Evolutionary conservation across 2,797 vertebrate genomes (phyloP), one percentile per base, ranked within the genome.

Genomic region (Lycodopsis pacificus): DNA sequence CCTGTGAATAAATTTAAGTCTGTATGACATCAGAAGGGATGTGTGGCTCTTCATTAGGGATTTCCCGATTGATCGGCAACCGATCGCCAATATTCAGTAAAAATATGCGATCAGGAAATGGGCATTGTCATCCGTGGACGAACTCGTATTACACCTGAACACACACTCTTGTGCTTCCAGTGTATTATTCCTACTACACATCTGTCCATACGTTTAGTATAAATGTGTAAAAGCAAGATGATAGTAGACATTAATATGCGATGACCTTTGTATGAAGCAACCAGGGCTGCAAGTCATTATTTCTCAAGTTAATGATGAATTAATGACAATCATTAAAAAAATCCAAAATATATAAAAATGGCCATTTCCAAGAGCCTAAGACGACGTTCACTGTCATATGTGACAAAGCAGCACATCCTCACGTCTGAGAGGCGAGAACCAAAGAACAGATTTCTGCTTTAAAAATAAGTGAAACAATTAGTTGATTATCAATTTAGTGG

Each of bases 21-120:
- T 62, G 19, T 34, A 19, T 56, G 73, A 77, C 46, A 36, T 71
- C 67, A 79, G 79, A 74, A 38, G 22, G 14, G 44, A 38, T 19
- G 27, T 12, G 51, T 34, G 64, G 3, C 25, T 30, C 53, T 2
- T 27, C 25, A 25, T 27, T 15, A 30, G 53, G 25, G 25, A 12
- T 5, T 9, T 2, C 48, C 20, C 49, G 49, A 30, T 15, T 12
- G 11, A 27, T 27, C 22, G 17, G 46, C 46, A 9, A 7, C 46
- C 46, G 19, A 20, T 19, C 44, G 6, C 0, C 19, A 48, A 48
- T 49, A 53, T 13, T 53, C 49, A 25, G 25, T 30, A 17, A 15
- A 54, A 14, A 54, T 17, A 56, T 30, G 54, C 14, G 10, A 56
- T 32, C 27, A 19, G 54, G 54, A 8, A 19, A 56, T 4, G 25